These are phyloP conservation scores for Machimus atricapillus DNA, from an alignment of 2,888 invertebrate species.

Conservation along the genomic window DNA sequence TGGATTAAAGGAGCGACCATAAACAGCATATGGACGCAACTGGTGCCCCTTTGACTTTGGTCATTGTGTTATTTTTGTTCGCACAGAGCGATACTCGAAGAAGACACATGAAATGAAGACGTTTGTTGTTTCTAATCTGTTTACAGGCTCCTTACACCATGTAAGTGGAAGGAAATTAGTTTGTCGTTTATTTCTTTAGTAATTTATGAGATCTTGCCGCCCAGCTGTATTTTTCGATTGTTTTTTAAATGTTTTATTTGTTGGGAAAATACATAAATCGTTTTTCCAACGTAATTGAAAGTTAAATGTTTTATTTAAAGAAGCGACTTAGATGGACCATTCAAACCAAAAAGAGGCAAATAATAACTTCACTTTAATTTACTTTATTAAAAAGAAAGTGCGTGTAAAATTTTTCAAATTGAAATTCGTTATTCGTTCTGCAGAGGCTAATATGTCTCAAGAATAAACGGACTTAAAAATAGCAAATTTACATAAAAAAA, in stretches of 20 bases:
- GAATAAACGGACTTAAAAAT: too few relatives aligned
- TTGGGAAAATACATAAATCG: not conserved
- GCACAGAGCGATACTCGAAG: not conserved
- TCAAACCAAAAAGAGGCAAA: too few relatives aligned
- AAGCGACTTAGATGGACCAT: too few relatives aligned
- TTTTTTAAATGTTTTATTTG: not conserved
- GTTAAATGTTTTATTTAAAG: too few relatives aligned
- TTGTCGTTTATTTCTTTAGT: not conserved
- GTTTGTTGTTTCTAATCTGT: slow-evolving; percentile 21
- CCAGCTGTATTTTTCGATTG: not conserved
- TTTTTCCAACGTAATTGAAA: not conserved
- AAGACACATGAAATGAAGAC: not conserved
- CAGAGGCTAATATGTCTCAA: too few relatives aligned
- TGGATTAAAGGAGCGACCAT: slow-evolving; percentile 36
- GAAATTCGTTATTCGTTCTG: too few relatives aligned
- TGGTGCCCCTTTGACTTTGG: slow-evolving; percentile 17
- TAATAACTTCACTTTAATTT: too few relatives aligned
- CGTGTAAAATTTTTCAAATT: too few relatives aligned
- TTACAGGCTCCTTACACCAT: not conserved
- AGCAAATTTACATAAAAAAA: too few relatives aligned
- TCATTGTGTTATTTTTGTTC: not conserved
- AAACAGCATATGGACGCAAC: slow-evolving; percentile 44
- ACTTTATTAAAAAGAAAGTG: too few relatives aligned
- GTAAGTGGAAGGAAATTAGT: not conserved
- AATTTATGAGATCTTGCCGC: not conserved